A percentile compares a stretch with the other conserved stretches of the same genome.
phyloP scores from a whole-genome alignment of 1,140 invertebrate species.

The Leptopilina clavipes region DNA sequence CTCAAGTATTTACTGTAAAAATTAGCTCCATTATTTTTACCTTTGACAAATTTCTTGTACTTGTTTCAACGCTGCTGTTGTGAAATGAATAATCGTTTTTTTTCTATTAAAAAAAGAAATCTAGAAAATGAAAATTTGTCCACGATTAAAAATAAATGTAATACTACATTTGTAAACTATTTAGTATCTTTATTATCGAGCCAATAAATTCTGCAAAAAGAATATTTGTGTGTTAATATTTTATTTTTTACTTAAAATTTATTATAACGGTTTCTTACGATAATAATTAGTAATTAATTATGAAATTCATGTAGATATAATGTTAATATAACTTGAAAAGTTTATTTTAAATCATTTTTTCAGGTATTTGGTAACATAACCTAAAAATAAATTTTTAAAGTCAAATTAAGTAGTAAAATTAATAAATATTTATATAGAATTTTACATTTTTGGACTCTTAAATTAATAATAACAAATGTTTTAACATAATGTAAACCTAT shows the following conservation, averaged over 20 bases:
- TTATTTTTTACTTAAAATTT: not conserved
- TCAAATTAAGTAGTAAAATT: no score
- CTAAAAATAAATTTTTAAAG: no score
- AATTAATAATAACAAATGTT: no score
- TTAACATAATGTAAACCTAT: no score
- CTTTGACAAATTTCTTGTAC: conserved; percentile 5
- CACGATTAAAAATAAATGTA: not conserved
- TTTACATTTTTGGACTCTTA: no score
- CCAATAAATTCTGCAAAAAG: not conserved
- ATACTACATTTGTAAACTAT: conserved; percentile 9
- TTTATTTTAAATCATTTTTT: no score
- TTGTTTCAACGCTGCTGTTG: not conserved
- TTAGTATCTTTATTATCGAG: conserved; percentile 13
- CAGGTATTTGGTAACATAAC: no score
- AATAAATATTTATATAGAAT: no score
- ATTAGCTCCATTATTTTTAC: not conserved
- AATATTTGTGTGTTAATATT: not conserved
- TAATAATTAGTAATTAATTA: no score
- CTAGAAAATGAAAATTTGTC: not conserved
- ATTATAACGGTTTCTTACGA: no score
- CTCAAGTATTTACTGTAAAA: conserved; percentile 15
- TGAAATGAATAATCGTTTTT: not conserved
- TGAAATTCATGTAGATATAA: no score
- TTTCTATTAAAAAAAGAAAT: not conserved
- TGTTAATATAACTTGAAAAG: no score